Evolutionary conservation across 2,888 invertebrate species (phyloP).

Genomic region (Callosobruchus maculatus): DNA sequence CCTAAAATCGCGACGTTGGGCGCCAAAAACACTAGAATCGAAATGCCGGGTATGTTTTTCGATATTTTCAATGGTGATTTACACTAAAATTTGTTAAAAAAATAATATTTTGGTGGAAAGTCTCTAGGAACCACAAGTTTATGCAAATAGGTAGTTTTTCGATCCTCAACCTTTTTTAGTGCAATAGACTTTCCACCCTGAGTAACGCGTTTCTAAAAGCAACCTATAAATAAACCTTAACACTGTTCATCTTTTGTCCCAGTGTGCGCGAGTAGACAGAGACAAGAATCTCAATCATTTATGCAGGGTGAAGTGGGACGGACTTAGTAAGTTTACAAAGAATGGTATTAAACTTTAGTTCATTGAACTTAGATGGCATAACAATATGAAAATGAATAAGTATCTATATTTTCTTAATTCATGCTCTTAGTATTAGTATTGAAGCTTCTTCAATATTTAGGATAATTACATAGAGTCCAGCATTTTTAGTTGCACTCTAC

Average conservation of each 20-base stretch:
- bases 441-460: not conserved
- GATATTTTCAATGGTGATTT: too few species aligned
- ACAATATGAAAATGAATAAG: not conserved
- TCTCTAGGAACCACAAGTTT: too few species aligned
- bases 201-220: too few species aligned
- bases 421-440: not conserved
- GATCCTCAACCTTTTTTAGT: too few species aligned
- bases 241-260: not conserved
- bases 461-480: not conserved
- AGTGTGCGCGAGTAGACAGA: not conserved
- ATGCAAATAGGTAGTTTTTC: too few species aligned
- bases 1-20: too few species aligned
- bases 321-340: not conserved
- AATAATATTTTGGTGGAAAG: too few species aligned
- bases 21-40: too few species aligned
- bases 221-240: too few species aligned
- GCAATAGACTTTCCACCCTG: too few species aligned
- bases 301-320: not conserved
- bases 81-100: too few species aligned
- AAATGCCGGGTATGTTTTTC: too few species aligned
- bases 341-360: not conserved
- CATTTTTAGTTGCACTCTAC: not conserved
- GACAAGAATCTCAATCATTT: not conserved
- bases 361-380: not conserved
- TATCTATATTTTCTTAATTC: not conserved